Evolutionary conservation across 2,113 vertebrate genomes (phyloP).

Genomic region (Semnornis frantzii): DNA sequence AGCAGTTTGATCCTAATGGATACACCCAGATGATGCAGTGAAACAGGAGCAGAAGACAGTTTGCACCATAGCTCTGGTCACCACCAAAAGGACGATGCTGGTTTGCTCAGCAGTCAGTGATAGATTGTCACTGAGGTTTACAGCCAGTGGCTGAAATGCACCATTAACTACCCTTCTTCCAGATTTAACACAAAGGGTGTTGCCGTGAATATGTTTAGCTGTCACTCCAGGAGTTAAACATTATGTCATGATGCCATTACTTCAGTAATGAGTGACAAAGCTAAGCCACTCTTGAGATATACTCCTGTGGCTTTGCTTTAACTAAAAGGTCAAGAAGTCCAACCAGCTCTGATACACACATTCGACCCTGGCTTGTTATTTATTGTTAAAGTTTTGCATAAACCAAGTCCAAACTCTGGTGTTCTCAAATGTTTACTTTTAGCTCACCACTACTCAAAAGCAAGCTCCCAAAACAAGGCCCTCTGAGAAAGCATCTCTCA

Average conservation of each 20-base stretch:
- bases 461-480: background rate
- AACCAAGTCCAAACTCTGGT: background rate
- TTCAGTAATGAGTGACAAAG: slow-evolving; percentile 76
- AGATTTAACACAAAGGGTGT: slow-evolving; percentile 75
- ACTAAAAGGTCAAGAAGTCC: slow-evolving; percentile 34
- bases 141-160: slow-evolving; percentile 62
- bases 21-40: background rate
- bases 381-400: slow-evolving; percentile 9
- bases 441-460: background rate
- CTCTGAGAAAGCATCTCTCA: slow-evolving; percentile 9
- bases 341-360: background rate
- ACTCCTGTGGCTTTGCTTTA: slow-evolving; percentile 30
- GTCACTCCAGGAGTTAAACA: slow-evolving; percentile 74
- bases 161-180: slow-evolving; percentile 68
- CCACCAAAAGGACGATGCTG: background rate
- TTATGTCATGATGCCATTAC: slow-evolving; percentile 63
- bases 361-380: background rate
- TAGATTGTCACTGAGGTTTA: slow-evolving; percentile 68
- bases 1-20: rapidly evolving
- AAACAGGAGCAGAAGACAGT: background rate
- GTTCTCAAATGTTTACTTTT: background rate
- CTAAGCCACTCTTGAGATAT: slow-evolving; percentile 16
- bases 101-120: slow-evolving; percentile 70
- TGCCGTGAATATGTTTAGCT: slow-evolving; percentile 71
- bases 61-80: background rate